Conservation (phyloP, 2,797 vertebrate species). For the Rhinophrynus dorsalis region DNA sequence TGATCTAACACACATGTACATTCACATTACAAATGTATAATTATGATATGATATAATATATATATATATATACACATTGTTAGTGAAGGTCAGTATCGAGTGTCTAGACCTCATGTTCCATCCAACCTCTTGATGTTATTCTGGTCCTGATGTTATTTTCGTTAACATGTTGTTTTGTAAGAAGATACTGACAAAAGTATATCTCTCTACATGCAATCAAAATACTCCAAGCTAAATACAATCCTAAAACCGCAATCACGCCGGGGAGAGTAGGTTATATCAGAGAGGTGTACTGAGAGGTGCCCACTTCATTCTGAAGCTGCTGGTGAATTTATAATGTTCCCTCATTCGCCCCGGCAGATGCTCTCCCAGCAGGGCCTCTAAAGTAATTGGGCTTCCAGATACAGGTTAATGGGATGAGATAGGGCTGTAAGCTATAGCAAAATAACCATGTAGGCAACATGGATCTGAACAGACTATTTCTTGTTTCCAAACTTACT, state of each 20-base stretch:
- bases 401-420: conserved; percentile 36
- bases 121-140: too few species aligned
- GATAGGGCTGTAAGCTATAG: neutral
- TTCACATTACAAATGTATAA: too few species aligned
- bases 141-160: conserved; percentile 56
- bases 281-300: conserved; percentile 49
- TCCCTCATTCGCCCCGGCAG: conserved; percentile 28
- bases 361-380: conserved; percentile 35
- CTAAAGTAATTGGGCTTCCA: conserved; percentile 39
- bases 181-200: conserved; percentile 57
- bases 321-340: conserved; percentile 51
- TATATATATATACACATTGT: too few species aligned
- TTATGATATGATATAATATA: too few species aligned
- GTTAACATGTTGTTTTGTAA: conserved; percentile 58
- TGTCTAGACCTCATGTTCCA: too few species aligned
- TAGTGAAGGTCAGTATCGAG: too few species aligned
- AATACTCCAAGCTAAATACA: conserved; percentile 50
- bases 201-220: conserved; percentile 53
- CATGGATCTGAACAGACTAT: neutral
- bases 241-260: conserved; percentile 23
- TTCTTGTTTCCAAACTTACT: conserved; percentile 34
- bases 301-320: conserved; percentile 33
- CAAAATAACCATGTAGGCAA: conserved; percentile 19
- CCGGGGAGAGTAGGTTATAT: conserved; percentile 18
- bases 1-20: too few species aligned